These are phyloP conservation scores for Arizona elegans DNA, from an alignment of 2,113 vertebrate genomes.

Conservation along the genomic window DNA sequence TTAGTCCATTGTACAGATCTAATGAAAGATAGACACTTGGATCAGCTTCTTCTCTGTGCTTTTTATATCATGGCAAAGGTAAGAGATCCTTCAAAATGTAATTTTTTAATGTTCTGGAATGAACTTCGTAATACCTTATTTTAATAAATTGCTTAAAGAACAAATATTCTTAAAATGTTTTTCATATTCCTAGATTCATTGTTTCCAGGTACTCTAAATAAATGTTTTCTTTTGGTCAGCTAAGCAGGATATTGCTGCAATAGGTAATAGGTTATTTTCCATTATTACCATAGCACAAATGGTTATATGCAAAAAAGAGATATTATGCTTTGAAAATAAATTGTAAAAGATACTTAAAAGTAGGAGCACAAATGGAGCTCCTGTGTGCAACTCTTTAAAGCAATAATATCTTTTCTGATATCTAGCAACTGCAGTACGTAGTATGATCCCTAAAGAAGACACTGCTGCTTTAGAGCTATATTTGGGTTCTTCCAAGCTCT, in stretches of 20 bases:
- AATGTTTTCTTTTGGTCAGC: not conserved
- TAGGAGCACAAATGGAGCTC: not conserved
- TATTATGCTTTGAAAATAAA: not conserved
- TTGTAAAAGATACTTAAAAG: not conserved
- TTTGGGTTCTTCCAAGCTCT: not conserved
- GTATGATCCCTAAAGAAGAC: not conserved
- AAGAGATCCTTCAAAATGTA: not conserved
- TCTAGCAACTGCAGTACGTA: not conserved
- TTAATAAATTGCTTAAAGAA: not conserved
- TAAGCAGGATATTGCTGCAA: not conserved
- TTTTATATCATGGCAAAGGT: slow-evolving; percentile 94
- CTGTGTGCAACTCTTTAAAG: not conserved
- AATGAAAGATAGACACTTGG: slow-evolving; percentile 90
- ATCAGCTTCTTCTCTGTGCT: slow-evolving; percentile 93
- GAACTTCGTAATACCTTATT: not conserved
- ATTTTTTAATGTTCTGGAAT: not conserved
- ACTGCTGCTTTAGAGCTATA: not conserved
- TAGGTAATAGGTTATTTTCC: not conserved
- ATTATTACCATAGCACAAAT: not conserved
- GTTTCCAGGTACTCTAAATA: not conserved
- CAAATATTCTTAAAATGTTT: not conserved
- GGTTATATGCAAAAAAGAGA: not conserved
- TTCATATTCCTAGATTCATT: not conserved
- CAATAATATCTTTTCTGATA: not conserved
- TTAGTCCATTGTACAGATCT: slow-evolving; percentile 86